Conservation (phyloP, 2,113 vertebrate genomes). For the Myotis brandtii region DNA sequence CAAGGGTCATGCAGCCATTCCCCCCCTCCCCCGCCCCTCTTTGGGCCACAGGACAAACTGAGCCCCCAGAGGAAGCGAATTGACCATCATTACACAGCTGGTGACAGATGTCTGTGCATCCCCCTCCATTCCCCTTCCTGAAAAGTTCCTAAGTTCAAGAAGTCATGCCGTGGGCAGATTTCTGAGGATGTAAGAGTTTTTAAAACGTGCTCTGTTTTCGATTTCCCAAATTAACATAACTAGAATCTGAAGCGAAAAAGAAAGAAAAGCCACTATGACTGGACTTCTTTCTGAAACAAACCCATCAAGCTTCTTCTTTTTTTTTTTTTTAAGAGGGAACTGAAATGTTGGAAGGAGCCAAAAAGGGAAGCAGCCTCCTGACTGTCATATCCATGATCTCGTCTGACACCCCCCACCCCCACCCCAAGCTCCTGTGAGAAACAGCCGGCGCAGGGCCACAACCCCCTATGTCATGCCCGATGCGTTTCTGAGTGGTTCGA, state of each 20-base stretch:
- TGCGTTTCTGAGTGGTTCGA: background rate
- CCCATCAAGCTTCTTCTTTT: background rate
- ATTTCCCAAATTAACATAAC: slow-evolving; percentile 4
- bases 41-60: background rate
- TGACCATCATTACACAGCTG: background rate
- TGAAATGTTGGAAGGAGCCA: slow-evolving; percentile 16
- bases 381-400: slow-evolving; percentile 25
- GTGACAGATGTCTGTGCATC: background rate
- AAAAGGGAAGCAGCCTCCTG: background rate
- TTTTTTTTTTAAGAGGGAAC: slow-evolving; percentile 26
- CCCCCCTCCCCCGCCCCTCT: background rate
- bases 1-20: background rate
- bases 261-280: background rate
- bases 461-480: rapidly evolving
- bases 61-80: background rate
- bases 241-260: background rate
- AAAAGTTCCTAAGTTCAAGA: slow-evolving; percentile 25
- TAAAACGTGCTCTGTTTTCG: background rate
- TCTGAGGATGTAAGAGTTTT: background rate
- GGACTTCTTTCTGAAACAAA: slow-evolving; percentile 38
- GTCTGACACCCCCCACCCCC: background rate
- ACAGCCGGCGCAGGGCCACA: background rate
- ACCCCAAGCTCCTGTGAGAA: background rate
- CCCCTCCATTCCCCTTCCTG: too few relatives aligned
- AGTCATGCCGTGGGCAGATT: background rate